Conservation (phyloP, 2,797 vertebrate species). For the Sorex maritimensis region DNA sequence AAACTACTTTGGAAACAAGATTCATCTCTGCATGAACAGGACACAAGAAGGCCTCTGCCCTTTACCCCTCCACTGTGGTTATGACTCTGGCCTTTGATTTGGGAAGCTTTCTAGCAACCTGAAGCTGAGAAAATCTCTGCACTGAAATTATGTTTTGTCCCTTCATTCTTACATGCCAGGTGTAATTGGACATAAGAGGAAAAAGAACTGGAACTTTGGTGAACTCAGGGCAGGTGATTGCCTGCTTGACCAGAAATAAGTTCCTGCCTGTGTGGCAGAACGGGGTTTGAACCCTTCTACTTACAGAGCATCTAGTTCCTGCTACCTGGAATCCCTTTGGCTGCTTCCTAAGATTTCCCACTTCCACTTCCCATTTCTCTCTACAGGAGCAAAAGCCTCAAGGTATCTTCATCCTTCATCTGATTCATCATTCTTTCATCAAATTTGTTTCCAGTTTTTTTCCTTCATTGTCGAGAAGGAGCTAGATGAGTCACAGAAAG, state of each 20-base stretch:
- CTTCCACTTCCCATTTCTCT: background rate
- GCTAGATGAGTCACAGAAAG: conserved; percentile 43
- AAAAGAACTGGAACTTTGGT: background rate
- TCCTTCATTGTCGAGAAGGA: conserved; percentile 29
- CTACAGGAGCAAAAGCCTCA: background rate
- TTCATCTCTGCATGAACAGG: background rate
- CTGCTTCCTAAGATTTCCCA: background rate
- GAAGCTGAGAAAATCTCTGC: background rate
- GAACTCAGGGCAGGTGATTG: background rate
- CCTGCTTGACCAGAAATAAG: background rate
- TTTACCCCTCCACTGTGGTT: background rate
- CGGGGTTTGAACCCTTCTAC: background rate
- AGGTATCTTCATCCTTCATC: conserved; percentile 20
- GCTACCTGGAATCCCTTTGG: background rate
- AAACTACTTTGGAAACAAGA: background rate
- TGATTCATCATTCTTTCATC: conserved; percentile 64
- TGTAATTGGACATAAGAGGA: background rate
- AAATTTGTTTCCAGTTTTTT: conserved; percentile 72
- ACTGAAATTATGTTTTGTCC: background rate
- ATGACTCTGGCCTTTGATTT: background rate
- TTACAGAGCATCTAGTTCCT: background rate
- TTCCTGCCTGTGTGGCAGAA: background rate
- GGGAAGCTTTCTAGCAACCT: background rate
- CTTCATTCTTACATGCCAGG: background rate
- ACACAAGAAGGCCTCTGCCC: background rate